Evolutionary conservation across 2,888 invertebrate genomes (phyloP).

Genomic region (Drosophila mettleri): DNA sequence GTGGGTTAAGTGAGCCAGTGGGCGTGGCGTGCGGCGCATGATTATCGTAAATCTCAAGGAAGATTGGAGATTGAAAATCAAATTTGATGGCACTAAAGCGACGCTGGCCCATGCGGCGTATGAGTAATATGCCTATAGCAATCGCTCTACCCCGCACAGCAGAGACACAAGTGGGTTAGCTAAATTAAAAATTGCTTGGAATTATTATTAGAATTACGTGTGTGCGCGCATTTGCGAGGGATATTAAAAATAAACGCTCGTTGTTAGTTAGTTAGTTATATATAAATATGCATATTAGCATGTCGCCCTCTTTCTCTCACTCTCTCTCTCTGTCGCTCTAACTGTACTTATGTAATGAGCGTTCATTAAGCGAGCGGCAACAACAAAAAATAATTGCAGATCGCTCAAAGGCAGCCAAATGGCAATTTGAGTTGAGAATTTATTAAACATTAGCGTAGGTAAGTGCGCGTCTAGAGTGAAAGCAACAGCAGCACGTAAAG

Average conservation of each 20-base stretch:
- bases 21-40: slow-evolving; percentile 16
- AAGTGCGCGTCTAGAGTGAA: slow-evolving; percentile 49
- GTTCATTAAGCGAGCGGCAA: slow-evolving; percentile 52
- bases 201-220: slow-evolving; percentile 67
- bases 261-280: slow-evolving; percentile 68
- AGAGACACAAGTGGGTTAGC: slow-evolving; percentile 50
- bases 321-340: not conserved
- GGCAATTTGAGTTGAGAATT: slow-evolving; percentile 64
- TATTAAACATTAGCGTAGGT: slow-evolving; percentile 76
- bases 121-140: slow-evolving; percentile 49
- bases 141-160: not conserved
- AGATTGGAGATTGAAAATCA: slow-evolving; percentile 32
- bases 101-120: slow-evolving; percentile 51
- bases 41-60: slow-evolving; percentile 30
- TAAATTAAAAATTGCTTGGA: slow-evolving; percentile 58
- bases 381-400: slow-evolving; percentile 50
- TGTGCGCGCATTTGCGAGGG: slow-evolving; percentile 45
- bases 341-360: slow-evolving; percentile 53
- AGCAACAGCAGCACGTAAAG: not conserved
- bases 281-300: slow-evolving; percentile 45
- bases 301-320: not conserved
- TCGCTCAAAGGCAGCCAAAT: slow-evolving; percentile 54
- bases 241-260: slow-evolving; percentile 65
- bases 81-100: slow-evolving; percentile 15
- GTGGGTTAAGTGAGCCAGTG: slow-evolving; percentile 41